A percentile compares a stretch with the other conserved stretches of the same genome.
phyloP scores from a whole-genome alignment of 2,888 invertebrate genomes.

The Dolichomitus sp. region DNA sequence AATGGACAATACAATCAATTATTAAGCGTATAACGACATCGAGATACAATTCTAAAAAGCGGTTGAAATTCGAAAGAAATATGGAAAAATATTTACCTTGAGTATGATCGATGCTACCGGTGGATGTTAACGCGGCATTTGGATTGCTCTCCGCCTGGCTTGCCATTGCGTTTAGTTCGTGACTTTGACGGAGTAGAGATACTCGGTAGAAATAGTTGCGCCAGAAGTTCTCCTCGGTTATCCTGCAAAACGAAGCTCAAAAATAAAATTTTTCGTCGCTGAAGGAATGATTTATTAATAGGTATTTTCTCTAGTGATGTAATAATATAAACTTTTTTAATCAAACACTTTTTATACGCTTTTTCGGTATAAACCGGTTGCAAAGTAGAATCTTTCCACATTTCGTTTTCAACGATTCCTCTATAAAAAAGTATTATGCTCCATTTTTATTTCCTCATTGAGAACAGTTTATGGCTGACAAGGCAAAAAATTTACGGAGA shows the following conservation, averaged over 20 bases:
- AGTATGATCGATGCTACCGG: constrained; percentile 87
- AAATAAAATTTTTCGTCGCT: neutral
- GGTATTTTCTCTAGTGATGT: neutral
- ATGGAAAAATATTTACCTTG: constrained; percentile 86
- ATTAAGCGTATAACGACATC: constrained; percentile 42
- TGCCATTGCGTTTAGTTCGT: constrained; percentile 92
- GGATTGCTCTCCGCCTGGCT: constrained; percentile 83
- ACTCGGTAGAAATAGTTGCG: constrained; percentile 99
- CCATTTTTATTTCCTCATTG: too few relatives aligned
- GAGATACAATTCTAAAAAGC: constrained; percentile 49
- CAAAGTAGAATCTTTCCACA: neutral
- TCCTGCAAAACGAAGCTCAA: constrained; percentile 87
- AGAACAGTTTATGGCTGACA: too few relatives aligned
- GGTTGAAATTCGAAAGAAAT: constrained; percentile 40
- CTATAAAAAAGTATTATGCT: too few relatives aligned
- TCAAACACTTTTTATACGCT: neutral
- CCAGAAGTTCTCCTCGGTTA: constrained; percentile 99
- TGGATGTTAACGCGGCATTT: constrained; percentile 80
- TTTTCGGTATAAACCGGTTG: neutral
- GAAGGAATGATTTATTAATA: neutral
- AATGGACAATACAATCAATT: constrained; percentile 14
- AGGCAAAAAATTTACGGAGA: too few relatives aligned
- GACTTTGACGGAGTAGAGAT: constrained; percentile 98
- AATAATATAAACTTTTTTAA: neutral
- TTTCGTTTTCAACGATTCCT: too few relatives aligned